Evolutionary conservation across 2,113 vertebrate genomes (phyloP).

Genomic region (Hymenochirus boettgeri): DNA sequence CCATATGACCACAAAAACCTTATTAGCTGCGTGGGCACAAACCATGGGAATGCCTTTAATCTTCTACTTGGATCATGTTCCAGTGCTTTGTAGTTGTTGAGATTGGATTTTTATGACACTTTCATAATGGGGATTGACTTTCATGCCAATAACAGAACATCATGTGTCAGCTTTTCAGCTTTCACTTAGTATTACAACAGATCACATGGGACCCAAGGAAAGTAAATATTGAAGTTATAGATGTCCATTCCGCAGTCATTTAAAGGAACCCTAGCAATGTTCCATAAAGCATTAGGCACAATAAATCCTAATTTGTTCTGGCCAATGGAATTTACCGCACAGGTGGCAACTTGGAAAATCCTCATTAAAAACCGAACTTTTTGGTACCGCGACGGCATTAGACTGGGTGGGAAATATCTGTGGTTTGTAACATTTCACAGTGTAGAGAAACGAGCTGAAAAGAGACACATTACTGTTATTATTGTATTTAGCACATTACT

Average conservation of each 20-base stretch:
- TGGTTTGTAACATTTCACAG: background rate
- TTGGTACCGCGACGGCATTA: too few relatives aligned
- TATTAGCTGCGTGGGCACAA: slow-evolving; percentile 13
- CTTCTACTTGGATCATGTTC: slow-evolving; percentile 21
- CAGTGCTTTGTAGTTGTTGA: slow-evolving; percentile 23
- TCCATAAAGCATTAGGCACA: too few relatives aligned
- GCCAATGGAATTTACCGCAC: background rate
- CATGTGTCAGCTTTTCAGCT: slow-evolving; percentile 4
- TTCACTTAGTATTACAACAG: too few relatives aligned
- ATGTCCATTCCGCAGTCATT: too few relatives aligned
- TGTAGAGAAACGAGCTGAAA: slow-evolving; percentile 11
- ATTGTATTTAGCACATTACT: slow-evolving; percentile 14
- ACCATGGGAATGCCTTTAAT: slow-evolving; percentile 30
- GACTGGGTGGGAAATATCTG: background rate
- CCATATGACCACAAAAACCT: too few relatives aligned
- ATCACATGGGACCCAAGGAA: too few relatives aligned
- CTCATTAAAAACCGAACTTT: too few relatives aligned
- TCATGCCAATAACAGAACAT: slow-evolving; percentile 22
- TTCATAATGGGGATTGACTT: slow-evolving; percentile 28
- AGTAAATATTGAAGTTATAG: too few relatives aligned
- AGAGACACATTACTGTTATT: slow-evolving; percentile 21
- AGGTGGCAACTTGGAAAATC: too few relatives aligned
- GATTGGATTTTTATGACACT: slow-evolving; percentile 36
- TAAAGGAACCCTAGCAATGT: too few relatives aligned
- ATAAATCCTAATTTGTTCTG: too few relatives aligned